Evolutionary conservation across 2,888 invertebrate genomes (phyloP).

Genomic region (Ectemnius cavifrons): DNA sequence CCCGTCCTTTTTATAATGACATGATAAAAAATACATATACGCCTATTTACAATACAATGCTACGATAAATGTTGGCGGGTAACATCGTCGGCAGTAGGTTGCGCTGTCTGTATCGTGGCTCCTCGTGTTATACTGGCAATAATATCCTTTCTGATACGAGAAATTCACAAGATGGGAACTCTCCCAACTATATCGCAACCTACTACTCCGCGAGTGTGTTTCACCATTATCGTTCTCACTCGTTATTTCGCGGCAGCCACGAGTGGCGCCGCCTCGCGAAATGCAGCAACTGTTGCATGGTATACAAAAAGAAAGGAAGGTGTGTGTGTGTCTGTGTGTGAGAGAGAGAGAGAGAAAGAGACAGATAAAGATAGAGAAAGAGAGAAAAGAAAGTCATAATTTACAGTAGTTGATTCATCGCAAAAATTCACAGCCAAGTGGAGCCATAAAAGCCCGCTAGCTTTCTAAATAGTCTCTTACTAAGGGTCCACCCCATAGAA

Average conservation of each 20-base stretch:
- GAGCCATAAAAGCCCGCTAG: slow-evolving; percentile 70
- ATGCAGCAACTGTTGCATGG: slow-evolving; percentile 51
- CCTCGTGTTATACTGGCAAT: slow-evolving; percentile 18
- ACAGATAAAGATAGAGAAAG: no score
- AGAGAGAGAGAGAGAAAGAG: no score
- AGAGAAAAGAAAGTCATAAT: slow-evolving; percentile 57
- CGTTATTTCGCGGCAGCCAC: slow-evolving; percentile 29
- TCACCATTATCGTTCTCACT: slow-evolving; percentile 41
- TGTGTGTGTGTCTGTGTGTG: no score
- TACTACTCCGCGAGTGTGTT: no score
- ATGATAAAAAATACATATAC: slow-evolving; percentile 55
- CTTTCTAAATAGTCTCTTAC: slow-evolving; percentile 64
- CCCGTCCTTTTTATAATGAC: slow-evolving; percentile 36
- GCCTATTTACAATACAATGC: slow-evolving; percentile 55
- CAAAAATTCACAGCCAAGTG: slow-evolving; percentile 77
- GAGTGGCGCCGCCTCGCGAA: slow-evolving; percentile 39
- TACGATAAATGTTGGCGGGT: slow-evolving; percentile 42
- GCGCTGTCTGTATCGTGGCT: not conserved
- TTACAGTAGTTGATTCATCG: slow-evolving; percentile 70
- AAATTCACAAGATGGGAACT: no score
- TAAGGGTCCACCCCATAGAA: slow-evolving; percentile 51
- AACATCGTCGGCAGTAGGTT: slow-evolving; percentile 25
- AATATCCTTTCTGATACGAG: no score
- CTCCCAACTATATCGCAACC: no score
- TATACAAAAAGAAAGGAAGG: slow-evolving; percentile 12